Evolutionary conservation across 1,140 invertebrate species (phyloP).

Genomic region (Zaprionus nigranus): DNA sequence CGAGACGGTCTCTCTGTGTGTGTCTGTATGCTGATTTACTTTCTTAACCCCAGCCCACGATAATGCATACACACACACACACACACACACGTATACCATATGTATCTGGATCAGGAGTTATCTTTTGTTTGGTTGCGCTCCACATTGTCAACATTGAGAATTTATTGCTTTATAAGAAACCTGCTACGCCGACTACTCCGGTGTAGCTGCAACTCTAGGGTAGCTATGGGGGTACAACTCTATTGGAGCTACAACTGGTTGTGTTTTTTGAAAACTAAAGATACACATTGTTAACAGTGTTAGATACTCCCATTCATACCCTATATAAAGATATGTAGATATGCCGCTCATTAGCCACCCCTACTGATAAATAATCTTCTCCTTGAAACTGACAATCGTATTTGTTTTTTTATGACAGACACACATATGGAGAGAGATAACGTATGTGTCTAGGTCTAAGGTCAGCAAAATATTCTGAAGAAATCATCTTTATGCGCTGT

Average conservation of each 20-base stretch:
- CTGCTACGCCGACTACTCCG: conserved; percentile 16
- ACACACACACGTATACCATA: background rate
- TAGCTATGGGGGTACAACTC: conserved; percentile 45
- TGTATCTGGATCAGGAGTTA: conserved; percentile 44
- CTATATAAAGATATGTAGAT: background rate
- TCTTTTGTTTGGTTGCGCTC: conserved; percentile 42
- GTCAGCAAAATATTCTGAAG: background rate
- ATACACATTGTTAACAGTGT: conserved; percentile 11
- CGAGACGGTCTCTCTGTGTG: background rate
- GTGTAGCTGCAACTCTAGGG: conserved; percentile 2
- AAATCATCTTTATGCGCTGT: background rate
- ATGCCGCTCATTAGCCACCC: background rate
- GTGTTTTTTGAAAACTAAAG: background rate
- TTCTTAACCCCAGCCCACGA: conserved; percentile 34
- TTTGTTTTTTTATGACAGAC: too few species aligned
- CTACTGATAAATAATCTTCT: background rate
- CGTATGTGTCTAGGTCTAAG: background rate
- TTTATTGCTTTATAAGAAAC: conserved; percentile 62
- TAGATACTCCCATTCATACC: background rate
- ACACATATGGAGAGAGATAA: background rate
- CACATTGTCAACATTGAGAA: conserved; percentile 36
- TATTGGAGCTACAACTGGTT: conserved; percentile 26
- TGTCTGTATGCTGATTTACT: conserved; percentile 33
- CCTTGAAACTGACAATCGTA: background rate
- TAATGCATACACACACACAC: background rate